Percentiles rank a stretch among this genome's conserved stretches.
These are phyloP conservation scores for Chromis chromis DNA, from an alignment of 2,797 vertebrate species.

Conservation along the genomic window DNA sequence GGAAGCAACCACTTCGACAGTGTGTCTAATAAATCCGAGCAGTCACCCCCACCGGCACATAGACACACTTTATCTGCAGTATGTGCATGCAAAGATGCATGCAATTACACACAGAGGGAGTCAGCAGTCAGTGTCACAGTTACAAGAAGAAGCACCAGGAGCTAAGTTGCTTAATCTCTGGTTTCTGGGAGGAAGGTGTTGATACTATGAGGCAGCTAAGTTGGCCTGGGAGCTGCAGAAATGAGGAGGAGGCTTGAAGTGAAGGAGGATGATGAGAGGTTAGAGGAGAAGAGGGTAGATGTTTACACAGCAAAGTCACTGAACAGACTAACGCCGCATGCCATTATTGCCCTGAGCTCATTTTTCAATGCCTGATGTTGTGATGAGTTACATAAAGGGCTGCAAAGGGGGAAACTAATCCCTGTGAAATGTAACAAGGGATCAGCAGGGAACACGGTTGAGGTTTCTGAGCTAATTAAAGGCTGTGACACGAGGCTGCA, in stretches of 20 bases:
- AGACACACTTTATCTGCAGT: not conserved
- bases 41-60: not conserved
- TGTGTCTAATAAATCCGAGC: not conserved
- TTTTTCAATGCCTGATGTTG: constrained; percentile 11
- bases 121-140: not conserved
- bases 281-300: constrained; percentile 5
- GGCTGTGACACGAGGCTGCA: constrained; percentile 52
- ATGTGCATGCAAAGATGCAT: not conserved
- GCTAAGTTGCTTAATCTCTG: constrained; percentile 22
- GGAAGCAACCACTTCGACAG: too few species aligned
- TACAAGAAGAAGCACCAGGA: not conserved
- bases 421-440: constrained; percentile 66
- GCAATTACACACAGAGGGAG: not conserved
- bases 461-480: constrained; percentile 67
- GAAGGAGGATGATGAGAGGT: constrained; percentile 11
- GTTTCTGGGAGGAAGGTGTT: constrained; percentile 29
- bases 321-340: not conserved
- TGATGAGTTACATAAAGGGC: constrained; percentile 47
- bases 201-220: not conserved
- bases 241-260: constrained; percentile 8
- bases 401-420: constrained; percentile 50
- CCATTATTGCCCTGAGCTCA: constrained; percentile 23
- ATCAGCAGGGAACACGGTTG: constrained; percentile 42
- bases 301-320: constrained; percentile 7
- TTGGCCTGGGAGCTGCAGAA: not conserved